Conservation (phyloP, 1,140 invertebrate species). For the Asbolus verrucosus region DNA sequence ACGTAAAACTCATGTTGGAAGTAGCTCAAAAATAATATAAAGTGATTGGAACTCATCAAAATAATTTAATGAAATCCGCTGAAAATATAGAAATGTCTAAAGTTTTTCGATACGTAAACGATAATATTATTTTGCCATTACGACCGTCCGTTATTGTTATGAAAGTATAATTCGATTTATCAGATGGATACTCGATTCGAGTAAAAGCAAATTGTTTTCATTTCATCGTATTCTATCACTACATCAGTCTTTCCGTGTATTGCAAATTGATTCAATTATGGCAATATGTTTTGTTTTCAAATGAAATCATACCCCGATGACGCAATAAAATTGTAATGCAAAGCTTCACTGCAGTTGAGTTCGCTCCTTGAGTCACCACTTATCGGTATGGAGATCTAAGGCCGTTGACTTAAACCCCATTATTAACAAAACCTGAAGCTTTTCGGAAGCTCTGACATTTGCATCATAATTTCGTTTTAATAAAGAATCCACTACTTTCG, state of each 20-base stretch:
- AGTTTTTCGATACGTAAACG: slow-evolving; percentile 15
- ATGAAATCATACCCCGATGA: neutral
- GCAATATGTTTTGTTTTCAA: slow-evolving; percentile 15
- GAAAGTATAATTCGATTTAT: slow-evolving; percentile 29
- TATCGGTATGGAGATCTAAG: slow-evolving; percentile 11
- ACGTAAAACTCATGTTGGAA: slow-evolving; percentile 14
- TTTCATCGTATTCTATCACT: slow-evolving; percentile 19
- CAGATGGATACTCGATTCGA: slow-evolving; percentile 19
- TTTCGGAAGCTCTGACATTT: slow-evolving; percentile 22
- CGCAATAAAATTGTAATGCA: slow-evolving; percentile 9
- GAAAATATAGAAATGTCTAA: slow-evolving; percentile 9
- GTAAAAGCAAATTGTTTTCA: slow-evolving; percentile 34
- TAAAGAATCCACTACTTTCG: neutral
- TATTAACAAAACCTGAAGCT: slow-evolving; percentile 12
- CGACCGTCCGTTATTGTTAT: slow-evolving; percentile 22
- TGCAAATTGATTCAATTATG: slow-evolving; percentile 11
- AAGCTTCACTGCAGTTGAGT: slow-evolving; percentile 19
- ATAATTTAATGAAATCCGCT: neutral
- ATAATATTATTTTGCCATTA: slow-evolving; percentile 34
- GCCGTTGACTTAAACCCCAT: neutral
- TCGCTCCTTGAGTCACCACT: neutral
- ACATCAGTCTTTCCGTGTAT: slow-evolving; percentile 12
- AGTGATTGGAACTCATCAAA: slow-evolving; percentile 23
- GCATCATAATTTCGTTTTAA: slow-evolving; percentile 8
- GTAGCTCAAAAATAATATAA: slow-evolving; percentile 30